Conservation (phyloP, 2,113 vertebrate genomes). For the Lucifuga dentata region DNA sequence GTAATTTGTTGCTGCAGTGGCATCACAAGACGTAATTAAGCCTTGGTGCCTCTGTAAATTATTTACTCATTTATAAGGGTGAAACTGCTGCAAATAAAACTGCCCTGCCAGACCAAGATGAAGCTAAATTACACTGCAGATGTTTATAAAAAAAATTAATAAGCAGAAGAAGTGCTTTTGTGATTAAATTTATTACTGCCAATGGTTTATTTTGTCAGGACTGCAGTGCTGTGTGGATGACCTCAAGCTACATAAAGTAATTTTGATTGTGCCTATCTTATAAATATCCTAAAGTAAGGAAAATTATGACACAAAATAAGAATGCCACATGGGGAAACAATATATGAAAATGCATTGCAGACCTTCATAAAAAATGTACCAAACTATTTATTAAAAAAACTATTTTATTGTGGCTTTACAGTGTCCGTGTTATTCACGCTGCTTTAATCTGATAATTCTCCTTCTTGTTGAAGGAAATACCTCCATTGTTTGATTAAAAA, state of each 20-base stretch:
- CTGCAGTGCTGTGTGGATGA: neutral
- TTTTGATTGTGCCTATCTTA: too few species aligned
- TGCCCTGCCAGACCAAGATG: conserved; percentile 10
- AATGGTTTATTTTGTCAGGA: neutral
- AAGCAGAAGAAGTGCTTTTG: conserved; percentile 2
- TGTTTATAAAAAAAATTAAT: conserved; percentile 4
- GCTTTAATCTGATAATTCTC: too few species aligned
- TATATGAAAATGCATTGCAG: too few species aligned
- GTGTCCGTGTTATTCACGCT: too few species aligned
- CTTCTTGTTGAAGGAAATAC: too few species aligned
- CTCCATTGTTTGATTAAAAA: too few species aligned
- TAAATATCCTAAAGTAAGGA: too few species aligned
- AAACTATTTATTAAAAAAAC: too few species aligned
- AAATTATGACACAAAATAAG: too few species aligned
- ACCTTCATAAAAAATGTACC: too few species aligned
- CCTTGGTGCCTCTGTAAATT: neutral
- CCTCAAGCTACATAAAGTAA: neutral
- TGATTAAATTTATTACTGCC: conserved; percentile 8
- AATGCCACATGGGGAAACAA: too few species aligned
- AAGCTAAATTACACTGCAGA: neutral
- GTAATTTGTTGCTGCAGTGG: neutral
- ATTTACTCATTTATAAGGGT: neutral
- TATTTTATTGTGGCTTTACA: too few species aligned
- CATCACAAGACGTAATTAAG: conserved; percentile 20
- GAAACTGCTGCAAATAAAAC: neutral